phyloP scores from a whole-genome alignment of 2,113 vertebrate species.

The Tenrec ecaudatus region DNA sequence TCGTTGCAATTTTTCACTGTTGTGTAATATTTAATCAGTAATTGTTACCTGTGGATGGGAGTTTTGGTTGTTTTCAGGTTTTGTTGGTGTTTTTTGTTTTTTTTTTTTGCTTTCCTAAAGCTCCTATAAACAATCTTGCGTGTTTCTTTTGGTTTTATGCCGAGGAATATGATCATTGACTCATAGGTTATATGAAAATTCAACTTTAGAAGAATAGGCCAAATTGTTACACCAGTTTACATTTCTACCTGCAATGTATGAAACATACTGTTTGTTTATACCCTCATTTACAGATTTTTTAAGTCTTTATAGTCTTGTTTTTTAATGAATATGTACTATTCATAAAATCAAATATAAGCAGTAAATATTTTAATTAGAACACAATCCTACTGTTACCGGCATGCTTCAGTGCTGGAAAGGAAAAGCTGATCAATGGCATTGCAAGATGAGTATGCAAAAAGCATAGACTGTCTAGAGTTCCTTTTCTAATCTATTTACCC shows the following conservation, averaged over 20 bases:
- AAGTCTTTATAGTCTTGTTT: background rate
- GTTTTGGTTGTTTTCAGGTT: too few relatives aligned
- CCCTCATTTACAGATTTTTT: background rate
- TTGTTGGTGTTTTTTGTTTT: too few relatives aligned
- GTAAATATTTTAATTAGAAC: constrained; percentile 16
- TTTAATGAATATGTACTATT: background rate
- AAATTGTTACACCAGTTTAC: background rate
- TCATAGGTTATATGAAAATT: background rate
- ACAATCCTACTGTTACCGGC: background rate
- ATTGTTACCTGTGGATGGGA: too few relatives aligned
- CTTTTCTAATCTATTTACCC: constrained; percentile 46
- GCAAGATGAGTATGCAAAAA: background rate
- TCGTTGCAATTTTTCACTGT: too few relatives aligned
- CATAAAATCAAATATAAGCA: background rate
- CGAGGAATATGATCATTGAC: too few relatives aligned
- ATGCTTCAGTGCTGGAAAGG: background rate
- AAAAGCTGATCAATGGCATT: background rate
- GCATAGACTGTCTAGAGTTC: background rate
- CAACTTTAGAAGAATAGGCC: background rate
- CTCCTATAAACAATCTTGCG: too few relatives aligned
- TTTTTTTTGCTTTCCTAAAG: too few relatives aligned
- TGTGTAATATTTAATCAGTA: too few relatives aligned
- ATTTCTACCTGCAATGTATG: background rate
- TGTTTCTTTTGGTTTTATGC: too few relatives aligned
- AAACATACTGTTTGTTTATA: too few relatives aligned